These are phyloP conservation scores for Caenorhabditis becei DNA, from an alignment of 2,888 invertebrate genomes.

Conservation along the genomic window DNA sequence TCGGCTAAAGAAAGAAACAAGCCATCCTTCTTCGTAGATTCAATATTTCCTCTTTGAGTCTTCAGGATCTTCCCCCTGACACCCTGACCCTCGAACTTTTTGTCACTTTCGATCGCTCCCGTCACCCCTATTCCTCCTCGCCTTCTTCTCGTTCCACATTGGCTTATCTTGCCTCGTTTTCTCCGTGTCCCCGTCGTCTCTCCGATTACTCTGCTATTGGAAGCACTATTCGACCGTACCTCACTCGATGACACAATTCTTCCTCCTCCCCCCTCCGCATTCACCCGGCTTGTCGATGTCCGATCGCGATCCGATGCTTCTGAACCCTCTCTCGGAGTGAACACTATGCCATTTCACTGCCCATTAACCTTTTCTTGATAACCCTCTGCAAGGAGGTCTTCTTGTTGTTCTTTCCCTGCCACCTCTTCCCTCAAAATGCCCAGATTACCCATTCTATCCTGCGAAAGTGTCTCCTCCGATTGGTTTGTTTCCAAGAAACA, in stretches of 20 bases:
- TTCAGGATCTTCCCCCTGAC: neutral
- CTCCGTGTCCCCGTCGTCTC: slow-evolving; percentile 17
- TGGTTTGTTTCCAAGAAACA: slow-evolving; percentile 6
- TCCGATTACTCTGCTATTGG: slow-evolving; percentile 13
- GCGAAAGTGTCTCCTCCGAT: neutral
- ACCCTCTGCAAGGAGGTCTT: neutral
- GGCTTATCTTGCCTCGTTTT: slow-evolving; percentile 36
- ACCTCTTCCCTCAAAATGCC: neutral
- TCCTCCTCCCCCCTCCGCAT: slow-evolving; percentile 7
- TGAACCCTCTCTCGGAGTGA: slow-evolving; percentile 28
- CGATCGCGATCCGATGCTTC: slow-evolving; percentile 26
- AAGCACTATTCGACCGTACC: slow-evolving; percentile 30
- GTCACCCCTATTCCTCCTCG: neutral
- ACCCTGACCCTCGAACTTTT: slow-evolving; percentile 53
- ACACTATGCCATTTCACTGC: slow-evolving; percentile 15
- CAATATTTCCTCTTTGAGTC: neutral
- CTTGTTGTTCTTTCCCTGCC: neutral
- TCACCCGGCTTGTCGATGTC: slow-evolving; percentile 6
- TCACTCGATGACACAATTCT: slow-evolving; percentile 55
- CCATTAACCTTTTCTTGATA: slow-evolving; percentile 7
- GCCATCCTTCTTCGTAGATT: neutral
- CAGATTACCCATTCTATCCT: slow-evolving; percentile 1
- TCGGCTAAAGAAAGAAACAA: neutral
- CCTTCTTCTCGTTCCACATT: slow-evolving; percentile 45
- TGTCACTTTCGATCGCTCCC: slow-evolving; percentile 37